These are phyloP conservation scores for Bombus haemorrhoidalis DNA, from an alignment of 1,140 invertebrate genomes.

Conservation along the genomic window DNA sequence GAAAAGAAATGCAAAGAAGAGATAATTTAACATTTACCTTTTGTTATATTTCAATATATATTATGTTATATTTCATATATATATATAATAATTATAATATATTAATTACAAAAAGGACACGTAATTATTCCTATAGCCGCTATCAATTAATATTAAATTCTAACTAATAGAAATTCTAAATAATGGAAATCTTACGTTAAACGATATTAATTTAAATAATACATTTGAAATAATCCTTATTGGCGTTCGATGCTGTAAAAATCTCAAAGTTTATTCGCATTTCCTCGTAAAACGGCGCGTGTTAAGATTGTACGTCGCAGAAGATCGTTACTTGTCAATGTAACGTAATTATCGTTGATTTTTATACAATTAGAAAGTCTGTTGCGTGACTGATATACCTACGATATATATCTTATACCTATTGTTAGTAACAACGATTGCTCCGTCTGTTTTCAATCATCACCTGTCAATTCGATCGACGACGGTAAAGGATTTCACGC, in stretches of 20 bases:
- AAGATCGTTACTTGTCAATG: not conserved
- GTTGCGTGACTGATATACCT: not conserved
- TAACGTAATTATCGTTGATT: not conserved
- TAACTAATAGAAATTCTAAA: not conserved
- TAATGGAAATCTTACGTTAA: too few species aligned
- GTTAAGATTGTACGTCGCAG: not conserved
- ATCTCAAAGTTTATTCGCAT: not conserved
- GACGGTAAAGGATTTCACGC: slow-evolving; percentile 21
- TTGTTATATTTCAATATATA: too few species aligned
- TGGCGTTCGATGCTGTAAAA: not conserved
- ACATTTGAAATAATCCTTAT: not conserved
- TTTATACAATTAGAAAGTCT: not conserved
- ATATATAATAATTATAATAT: not conserved
- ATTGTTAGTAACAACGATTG: not conserved
- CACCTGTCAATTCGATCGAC: not conserved
- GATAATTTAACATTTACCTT: not conserved
- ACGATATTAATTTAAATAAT: not conserved
- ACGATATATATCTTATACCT: not conserved
- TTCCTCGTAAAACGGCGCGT: not conserved
- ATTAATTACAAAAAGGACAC: not conserved
- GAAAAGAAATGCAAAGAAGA: not conserved
- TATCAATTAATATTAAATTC: not conserved
- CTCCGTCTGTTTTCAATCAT: not conserved
- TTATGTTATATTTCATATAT: too few species aligned
- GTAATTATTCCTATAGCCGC: too few species aligned